phyloP scores from a whole-genome alignment of 1,140 invertebrate species.

The Drosophila simulans region DNA sequence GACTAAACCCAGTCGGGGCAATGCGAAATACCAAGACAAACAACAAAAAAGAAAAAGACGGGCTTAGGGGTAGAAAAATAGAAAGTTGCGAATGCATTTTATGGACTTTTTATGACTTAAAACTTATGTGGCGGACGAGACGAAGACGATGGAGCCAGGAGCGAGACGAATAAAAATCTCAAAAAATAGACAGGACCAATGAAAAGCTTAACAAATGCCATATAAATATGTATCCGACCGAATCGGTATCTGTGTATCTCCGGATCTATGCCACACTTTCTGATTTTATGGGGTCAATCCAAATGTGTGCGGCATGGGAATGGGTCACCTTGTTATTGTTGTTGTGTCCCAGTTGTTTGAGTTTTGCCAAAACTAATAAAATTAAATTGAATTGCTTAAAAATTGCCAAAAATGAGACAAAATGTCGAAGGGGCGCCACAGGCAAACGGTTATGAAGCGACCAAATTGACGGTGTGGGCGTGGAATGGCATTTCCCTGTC shows the following conservation, averaged over 20 bases:
- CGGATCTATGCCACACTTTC: constrained; percentile 43
- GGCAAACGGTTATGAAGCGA: constrained; percentile 68
- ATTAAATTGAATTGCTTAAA: constrained; percentile 84
- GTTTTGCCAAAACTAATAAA: constrained; percentile 81
- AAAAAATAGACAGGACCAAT: constrained; percentile 56
- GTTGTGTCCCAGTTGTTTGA: constrained; percentile 80
- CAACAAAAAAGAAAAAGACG: not conserved
- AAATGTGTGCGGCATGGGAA: not conserved
- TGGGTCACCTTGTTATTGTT: constrained; percentile 67
- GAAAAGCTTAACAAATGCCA: constrained; percentile 76
- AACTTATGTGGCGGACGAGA: constrained; percentile 72
- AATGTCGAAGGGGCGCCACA: constrained; percentile 67
- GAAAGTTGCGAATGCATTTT: constrained; percentile 75
- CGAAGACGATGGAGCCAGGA: constrained; percentile 27
- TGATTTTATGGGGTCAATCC: constrained; percentile 69
- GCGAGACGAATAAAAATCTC: constrained; percentile 32
- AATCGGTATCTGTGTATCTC: constrained; percentile 40
- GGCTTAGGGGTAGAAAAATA: constrained; percentile 34
- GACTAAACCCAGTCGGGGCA: constrained; percentile 34
- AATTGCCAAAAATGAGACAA: constrained; percentile 81
- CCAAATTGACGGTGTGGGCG: constrained; percentile 42
- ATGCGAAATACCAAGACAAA: constrained; percentile 18
- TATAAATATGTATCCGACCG: constrained; percentile 67
- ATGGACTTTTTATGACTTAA: constrained; percentile 80
- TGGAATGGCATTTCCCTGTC: not conserved